A percentile compares a stretch with the other conserved stretches of the same genome.
Conservation (phyloP, 2,113 vertebrate species). For the Erythrocercus mccallii region DNA sequence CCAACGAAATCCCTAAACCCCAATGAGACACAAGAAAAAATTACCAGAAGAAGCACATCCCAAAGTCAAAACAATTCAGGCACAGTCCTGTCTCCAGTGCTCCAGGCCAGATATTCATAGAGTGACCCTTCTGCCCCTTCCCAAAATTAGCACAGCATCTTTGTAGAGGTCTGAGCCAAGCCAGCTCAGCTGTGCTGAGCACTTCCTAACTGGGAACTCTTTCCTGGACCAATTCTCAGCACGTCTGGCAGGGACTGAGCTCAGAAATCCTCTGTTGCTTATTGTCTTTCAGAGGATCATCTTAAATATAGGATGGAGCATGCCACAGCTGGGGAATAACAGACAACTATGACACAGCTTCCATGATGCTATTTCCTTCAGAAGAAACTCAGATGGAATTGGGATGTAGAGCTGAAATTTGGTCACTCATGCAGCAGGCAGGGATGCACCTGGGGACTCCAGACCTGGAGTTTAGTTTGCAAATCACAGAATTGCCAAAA, state of each 20-base stretch:
- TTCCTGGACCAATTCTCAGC: slow-evolving; percentile 30
- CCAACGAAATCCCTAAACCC: neutral
- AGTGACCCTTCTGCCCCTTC: slow-evolving; percentile 24
- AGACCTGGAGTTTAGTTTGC: neutral
- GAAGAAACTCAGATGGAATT: neutral
- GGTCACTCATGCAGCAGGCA: neutral
- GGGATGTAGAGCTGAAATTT: neutral
- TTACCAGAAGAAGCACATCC: neutral
- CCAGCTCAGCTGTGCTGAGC: slow-evolving; percentile 33
- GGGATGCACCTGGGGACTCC: neutral
- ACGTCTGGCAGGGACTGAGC: neutral
- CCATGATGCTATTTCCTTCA: neutral
- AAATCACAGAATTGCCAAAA: neutral
- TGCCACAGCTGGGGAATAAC: neutral
- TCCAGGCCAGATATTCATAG: slow-evolving; percentile 15
- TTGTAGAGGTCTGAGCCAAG: neutral
- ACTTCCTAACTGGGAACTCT: slow-evolving; percentile 38
- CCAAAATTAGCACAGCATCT: slow-evolving; percentile 44
- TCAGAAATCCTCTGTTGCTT: neutral
- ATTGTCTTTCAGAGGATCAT: neutral
- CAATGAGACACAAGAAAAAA: neutral
- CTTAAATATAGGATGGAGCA: neutral
- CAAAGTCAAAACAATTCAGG: slow-evolving; percentile 2
- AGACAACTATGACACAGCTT: neutral
- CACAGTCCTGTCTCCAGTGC: neutral